Evolutionary conservation across 2,797 vertebrate genomes (phyloP).

Genomic region (Emys orbicularis): DNA sequence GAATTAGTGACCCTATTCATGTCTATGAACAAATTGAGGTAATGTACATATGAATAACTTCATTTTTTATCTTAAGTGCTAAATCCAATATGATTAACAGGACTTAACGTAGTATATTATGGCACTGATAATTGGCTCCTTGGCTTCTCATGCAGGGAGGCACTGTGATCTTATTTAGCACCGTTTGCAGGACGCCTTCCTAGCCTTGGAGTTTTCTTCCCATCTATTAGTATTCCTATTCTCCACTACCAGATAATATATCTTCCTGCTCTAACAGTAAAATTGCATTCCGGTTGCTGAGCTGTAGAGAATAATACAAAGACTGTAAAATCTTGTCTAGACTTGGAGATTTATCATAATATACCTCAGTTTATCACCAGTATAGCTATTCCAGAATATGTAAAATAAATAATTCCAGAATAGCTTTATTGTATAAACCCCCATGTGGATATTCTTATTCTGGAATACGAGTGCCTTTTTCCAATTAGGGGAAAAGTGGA

Average conservation of each 20-base stretch:
- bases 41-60: slow-evolving; percentile 52
- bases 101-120: not conserved
- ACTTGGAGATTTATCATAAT: not conserved
- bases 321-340: not conserved
- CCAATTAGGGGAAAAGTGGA: not conserved
- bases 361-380: not conserved
- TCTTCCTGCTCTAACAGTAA: not conserved
- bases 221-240: not conserved
- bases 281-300: not conserved
- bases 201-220: not conserved
- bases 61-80: slow-evolving; percentile 11
- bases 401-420: not conserved
- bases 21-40: slow-evolving; percentile 98
- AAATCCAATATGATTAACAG: not conserved
- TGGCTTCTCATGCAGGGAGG: not conserved
- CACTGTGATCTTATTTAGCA: not conserved
- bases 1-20: slow-evolving; percentile 93
- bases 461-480: not conserved
- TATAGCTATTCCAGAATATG: not conserved
- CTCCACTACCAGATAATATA: not conserved
- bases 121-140: not conserved
- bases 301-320: not conserved
- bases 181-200: not conserved
- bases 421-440: not conserved
- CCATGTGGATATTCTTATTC: not conserved